These are phyloP conservation scores for Hippocampus zosterae DNA, from an alignment of 2,113 vertebrate genomes.

Conservation along the genomic window DNA sequence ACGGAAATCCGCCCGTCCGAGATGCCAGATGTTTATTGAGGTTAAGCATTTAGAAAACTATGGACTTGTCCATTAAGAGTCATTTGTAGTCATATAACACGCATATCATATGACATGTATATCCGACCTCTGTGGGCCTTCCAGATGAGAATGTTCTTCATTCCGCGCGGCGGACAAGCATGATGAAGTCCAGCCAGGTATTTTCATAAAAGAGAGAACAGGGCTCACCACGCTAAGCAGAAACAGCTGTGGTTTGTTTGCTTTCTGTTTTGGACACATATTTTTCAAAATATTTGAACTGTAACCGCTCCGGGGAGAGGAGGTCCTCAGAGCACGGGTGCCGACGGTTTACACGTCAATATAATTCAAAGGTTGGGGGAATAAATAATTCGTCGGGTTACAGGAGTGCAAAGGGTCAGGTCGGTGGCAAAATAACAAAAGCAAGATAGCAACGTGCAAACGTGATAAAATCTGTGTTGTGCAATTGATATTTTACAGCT, in stretches of 20 bases:
- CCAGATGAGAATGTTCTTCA: slow-evolving; percentile 9
- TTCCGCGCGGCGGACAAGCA: slow-evolving; percentile 22
- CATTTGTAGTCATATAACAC: not conserved
- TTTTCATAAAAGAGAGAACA: slow-evolving; percentile 49
- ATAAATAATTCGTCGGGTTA: not conserved
- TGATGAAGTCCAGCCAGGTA: slow-evolving; percentile 30
- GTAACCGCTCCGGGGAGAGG: not conserved
- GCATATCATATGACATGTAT: not conserved
- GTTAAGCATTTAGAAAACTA: not conserved
- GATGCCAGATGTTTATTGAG: no score
- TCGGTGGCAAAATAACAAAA: not conserved
- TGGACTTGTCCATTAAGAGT: not conserved
- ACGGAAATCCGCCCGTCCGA: no score
- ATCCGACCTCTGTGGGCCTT: not conserved
- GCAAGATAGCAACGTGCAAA: not conserved
- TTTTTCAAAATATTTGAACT: slow-evolving; percentile 35
- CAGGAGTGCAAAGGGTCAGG: not conserved
- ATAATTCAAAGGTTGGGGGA: not conserved
- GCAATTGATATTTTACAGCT: not conserved
- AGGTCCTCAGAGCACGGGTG: not conserved
- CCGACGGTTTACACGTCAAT: not conserved
- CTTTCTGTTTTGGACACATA: slow-evolving; percentile 43
- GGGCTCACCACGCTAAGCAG: slow-evolving; percentile 32
- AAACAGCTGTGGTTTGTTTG: slow-evolving; percentile 59
- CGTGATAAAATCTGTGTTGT: not conserved